Evolutionary conservation across 2,113 vertebrate genomes (phyloP), one percentile per base, ranked within the genome.

Genomic region (Scomber japonicus): DNA sequence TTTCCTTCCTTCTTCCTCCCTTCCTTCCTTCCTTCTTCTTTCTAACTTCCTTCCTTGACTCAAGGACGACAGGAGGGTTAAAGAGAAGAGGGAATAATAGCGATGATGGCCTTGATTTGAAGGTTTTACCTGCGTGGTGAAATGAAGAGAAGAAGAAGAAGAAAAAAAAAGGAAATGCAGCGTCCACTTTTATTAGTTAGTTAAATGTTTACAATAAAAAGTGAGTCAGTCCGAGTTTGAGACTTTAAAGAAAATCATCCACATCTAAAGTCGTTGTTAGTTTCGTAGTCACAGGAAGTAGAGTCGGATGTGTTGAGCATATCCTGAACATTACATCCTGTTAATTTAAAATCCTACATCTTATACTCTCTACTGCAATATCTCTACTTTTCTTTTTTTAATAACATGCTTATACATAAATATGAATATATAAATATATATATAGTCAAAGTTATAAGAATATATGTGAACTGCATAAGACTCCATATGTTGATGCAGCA

Each of bases 271-370:
- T 70, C 40, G 27, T 53, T 17, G 64, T 82, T 61, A 8, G 66
- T 71, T 68, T 44, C 31, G 71, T 64, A 55, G 64, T 74, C 61
- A 64, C 59, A 64, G 76, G 85, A 44, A 82, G 81, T 71, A 54
- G 19, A 74, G 59, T 12, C 6, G 88, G 92, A 89, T 92, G 86
- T 94, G 94, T 93, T 95, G 95, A 95, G 71, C 94, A 86, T 76
- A 87, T 94, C 93, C 92, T 57, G 50, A 80, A 71, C 56, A 62
- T 83, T 19, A 6, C 70, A 61, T 44, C 62, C 57, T 80, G 86
- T 49, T 94, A 82, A 94, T 89, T 94, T 92, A 92, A 94, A 87
- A 35, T 80, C 46, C 19, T 64, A 56, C 80, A 50, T 82, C 51
- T 81, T 85, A 61, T 89, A 64, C 17, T 89, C 40, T 88, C 54